Conservation (phyloP, 2,797 vertebrate genomes). For the Oophaga sylvatica region DNA sequence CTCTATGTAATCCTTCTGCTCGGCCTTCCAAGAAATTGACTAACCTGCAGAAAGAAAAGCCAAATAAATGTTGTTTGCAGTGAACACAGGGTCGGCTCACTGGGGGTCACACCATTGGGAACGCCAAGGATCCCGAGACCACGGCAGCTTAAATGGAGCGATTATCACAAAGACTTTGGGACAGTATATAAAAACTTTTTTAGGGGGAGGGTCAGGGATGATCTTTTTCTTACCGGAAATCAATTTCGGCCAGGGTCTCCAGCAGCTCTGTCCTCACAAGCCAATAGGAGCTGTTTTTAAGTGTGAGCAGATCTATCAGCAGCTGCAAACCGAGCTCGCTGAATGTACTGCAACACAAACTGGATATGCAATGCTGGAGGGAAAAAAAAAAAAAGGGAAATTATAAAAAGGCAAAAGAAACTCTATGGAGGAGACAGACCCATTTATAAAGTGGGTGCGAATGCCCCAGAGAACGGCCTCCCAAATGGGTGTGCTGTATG, state of each 20-base stretch:
- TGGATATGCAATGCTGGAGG: slow-evolving; percentile 85
- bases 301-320: slow-evolving; percentile 83
- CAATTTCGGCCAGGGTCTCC: slow-evolving; percentile 92
- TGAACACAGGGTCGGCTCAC: no score
- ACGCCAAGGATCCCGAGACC: no score
- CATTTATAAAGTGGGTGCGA: no score
- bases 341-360: slow-evolving; percentile 86
- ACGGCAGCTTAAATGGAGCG: no score
- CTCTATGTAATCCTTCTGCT: slow-evolving; percentile 85
- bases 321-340: slow-evolving; percentile 92
- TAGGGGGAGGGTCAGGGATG: neutral
- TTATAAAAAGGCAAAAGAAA: no score
- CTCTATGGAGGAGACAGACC: no score
- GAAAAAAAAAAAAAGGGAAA: neutral
- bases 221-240: slow-evolving; percentile 83
- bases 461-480: no score
- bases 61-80: neutral
- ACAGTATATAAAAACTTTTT: neutral
- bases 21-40: slow-evolving; percentile 89
- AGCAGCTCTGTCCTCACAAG: slow-evolving; percentile 93
- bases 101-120: no score
- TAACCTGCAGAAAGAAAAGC: slow-evolving; percentile 73
- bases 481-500: no score
- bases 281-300: slow-evolving; percentile 93
- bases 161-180: no score